Evolutionary conservation across 2,888 invertebrate genomes (phyloP).

Genomic region (Aspidapion aeneum): DNA sequence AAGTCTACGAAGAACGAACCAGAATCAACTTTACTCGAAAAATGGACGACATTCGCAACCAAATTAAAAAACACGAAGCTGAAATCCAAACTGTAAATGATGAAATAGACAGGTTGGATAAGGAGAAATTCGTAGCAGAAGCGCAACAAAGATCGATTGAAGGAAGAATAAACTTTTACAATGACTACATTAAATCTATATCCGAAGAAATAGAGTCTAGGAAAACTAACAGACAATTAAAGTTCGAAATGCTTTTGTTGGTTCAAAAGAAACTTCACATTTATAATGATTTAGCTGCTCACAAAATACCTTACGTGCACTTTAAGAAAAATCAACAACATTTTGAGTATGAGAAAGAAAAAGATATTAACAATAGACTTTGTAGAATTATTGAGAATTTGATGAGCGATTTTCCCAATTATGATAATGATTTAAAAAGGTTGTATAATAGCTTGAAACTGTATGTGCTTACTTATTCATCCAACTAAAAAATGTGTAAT

Average conservation of each 20-base stretch:
- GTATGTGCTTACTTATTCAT: conserved; percentile 12
- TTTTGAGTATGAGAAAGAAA: conserved; percentile 57
- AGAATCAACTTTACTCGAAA: conserved; percentile 54
- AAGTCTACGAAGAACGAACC: conserved; percentile 45
- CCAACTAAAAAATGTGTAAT: too few species aligned
- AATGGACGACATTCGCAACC: conserved; percentile 56
- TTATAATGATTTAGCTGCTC: conserved; percentile 52
- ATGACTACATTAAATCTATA: conserved; percentile 19
- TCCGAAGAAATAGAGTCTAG: conserved; percentile 37
- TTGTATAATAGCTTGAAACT: conserved; percentile 53
- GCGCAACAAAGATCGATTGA: conserved; percentile 13
- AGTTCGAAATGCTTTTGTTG: conserved; percentile 59
- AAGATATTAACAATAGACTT: conserved; percentile 56
- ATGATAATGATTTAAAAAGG: conserved; percentile 46
- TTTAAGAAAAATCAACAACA: conserved; percentile 50
- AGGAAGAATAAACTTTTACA: conserved; percentile 14
- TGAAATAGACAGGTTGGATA: conserved; percentile 9
- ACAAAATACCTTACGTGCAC: conserved; percentile 38
- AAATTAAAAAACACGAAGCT: conserved; percentile 53
- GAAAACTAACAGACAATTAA: conserved; percentile 48
- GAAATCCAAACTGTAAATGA: conserved; percentile 32
- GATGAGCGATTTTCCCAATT: conserved; percentile 59
- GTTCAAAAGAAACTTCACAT: conserved; percentile 67
- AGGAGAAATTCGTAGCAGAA: conserved; percentile 12
- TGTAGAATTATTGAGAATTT: conserved; percentile 56